Percentiles rank a stretch among this genome's conserved stretches.
phyloP scores from a whole-genome alignment of 2,888 invertebrate species.

The Baccha elongata region DNA sequence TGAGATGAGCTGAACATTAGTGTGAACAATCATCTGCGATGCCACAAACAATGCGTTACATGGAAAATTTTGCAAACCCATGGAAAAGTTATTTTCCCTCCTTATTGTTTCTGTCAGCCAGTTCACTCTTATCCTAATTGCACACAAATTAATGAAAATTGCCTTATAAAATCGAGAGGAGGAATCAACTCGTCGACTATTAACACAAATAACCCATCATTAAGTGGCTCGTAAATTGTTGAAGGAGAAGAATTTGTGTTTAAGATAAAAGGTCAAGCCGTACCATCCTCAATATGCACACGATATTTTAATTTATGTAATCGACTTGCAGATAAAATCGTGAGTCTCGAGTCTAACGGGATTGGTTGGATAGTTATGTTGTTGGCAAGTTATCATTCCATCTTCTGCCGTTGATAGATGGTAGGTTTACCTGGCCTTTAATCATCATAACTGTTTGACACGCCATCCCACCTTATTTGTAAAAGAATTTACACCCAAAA shows the following conservation, averaged over 20 bases:
- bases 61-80: conserved; percentile 24
- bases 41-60: background rate
- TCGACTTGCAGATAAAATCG: too few relatives aligned
- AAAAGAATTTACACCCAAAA: conserved; percentile 17
- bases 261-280: conserved; percentile 57
- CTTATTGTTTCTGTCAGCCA: background rate
- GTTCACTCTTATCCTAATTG: too few relatives aligned
- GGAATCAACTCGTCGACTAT: conserved; percentile 42
- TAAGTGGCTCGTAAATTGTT: conserved; percentile 46
- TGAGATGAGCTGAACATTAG: background rate
- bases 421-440: too few relatives aligned
- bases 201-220: conserved; percentile 64
- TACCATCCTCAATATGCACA: too few relatives aligned
- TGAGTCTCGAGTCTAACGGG: too few relatives aligned
- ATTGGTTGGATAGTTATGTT: too few relatives aligned
- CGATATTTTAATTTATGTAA: too few relatives aligned
- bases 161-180: conserved; percentile 42
- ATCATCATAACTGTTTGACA: conserved; percentile 46
- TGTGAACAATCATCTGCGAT: too few relatives aligned
- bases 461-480: conserved; percentile 36
- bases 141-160: conserved; percentile 54
- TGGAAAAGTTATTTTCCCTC: conserved; percentile 39
- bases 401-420: too few relatives aligned
- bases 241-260: background rate
- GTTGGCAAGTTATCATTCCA: too few relatives aligned